Conservation (phyloP, 2,888 invertebrate genomes). For the Incurvaria masculella region DNA sequence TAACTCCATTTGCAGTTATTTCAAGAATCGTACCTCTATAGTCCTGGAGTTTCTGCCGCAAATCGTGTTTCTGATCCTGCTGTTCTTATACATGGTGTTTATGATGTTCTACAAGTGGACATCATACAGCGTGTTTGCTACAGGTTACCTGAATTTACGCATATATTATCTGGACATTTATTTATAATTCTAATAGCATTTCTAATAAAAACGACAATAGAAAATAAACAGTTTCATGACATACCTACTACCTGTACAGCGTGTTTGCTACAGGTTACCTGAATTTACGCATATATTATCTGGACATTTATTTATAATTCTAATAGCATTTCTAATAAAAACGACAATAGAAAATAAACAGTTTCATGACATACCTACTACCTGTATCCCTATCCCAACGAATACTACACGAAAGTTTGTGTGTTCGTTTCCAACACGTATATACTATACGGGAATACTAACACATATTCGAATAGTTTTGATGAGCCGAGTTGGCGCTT, state of each 20-base stretch:
- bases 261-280: not conserved
- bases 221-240: constrained; percentile 28
- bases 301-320: not conserved
- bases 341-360: constrained; percentile 23
- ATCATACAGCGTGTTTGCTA: constrained; percentile 39
- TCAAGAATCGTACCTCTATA: constrained; percentile 57
- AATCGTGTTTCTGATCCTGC: constrained; percentile 75
- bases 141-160: not conserved
- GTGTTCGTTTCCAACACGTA: not conserved
- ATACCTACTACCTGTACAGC: constrained; percentile 37
- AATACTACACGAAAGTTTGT: not conserved
- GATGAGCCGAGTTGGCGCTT: too few species aligned
- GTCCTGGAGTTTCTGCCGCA: constrained; percentile 86
- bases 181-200: not conserved
- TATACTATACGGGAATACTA: too few species aligned
- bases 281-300: not conserved
- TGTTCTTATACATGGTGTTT: constrained; percentile 86
- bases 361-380: constrained; percentile 19
- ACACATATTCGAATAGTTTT: too few species aligned
- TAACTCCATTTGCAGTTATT: constrained; percentile 50
- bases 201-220: constrained; percentile 10
- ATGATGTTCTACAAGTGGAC: constrained; percentile 90
- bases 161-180: not conserved
- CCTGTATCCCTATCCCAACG: constrained; percentile 32
- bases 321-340: not conserved